Conservation (phyloP, 2,888 invertebrate species). For the Mycalesis mineus region DNA sequence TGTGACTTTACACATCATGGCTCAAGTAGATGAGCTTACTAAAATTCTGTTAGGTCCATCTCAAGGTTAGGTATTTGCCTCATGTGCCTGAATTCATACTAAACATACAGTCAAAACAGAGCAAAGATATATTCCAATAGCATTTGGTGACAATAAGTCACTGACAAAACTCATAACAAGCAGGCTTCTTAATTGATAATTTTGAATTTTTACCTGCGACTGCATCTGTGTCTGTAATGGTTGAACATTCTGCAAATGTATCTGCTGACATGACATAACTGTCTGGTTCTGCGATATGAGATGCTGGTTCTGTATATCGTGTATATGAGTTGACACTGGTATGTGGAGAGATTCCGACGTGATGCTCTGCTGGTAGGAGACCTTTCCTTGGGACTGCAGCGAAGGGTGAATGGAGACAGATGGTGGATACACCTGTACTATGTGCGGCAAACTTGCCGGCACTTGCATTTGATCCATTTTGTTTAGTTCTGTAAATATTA, state of each 20-base stretch:
- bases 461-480: conserved; percentile 61
- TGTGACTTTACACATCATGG: too few relatives aligned
- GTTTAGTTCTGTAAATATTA: not conserved
- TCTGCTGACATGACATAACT: conserved; percentile 62
- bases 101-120: too few relatives aligned
- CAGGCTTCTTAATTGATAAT: too few relatives aligned
- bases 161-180: too few relatives aligned
- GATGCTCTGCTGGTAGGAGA: conserved; percentile 57
- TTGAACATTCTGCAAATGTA: conserved; percentile 49
- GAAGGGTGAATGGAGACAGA: conserved; percentile 54
- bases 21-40: too few relatives aligned
- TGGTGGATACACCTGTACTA: conserved; percentile 61
- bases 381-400: conserved; percentile 52
- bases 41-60: too few relatives aligned
- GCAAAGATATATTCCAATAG: too few relatives aligned
- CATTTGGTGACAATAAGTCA: too few relatives aligned
- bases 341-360: conserved; percentile 53
- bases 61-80: too few relatives aligned
- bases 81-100: too few relatives aligned
- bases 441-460: conserved; percentile 48
- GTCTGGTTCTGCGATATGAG: conserved; percentile 56
- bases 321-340: conserved; percentile 44
- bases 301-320: conserved; percentile 47
- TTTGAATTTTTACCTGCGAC: conserved; percentile 22
- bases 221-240: conserved; percentile 35